Evolutionary conservation across 2,113 vertebrate genomes (phyloP), one percentile per base, ranked within the genome.

Genomic region (Dasyornis broadbenti): DNA sequence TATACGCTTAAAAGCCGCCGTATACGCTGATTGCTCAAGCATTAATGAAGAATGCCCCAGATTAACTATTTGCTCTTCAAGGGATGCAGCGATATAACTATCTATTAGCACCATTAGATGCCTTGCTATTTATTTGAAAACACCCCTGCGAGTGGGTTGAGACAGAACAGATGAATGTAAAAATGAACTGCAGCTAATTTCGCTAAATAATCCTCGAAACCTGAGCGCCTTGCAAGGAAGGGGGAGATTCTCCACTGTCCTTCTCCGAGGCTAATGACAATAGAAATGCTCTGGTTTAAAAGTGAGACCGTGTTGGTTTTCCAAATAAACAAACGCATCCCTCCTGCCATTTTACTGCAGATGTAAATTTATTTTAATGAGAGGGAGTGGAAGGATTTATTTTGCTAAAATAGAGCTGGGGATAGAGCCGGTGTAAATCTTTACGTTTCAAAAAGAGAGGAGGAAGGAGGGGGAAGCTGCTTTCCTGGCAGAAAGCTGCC

Each of bases 341-440:
- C 86, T 94, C 89, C 91, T 94, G 89, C 82, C 91, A 96, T 96
- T 96, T 97, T 94, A 95, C 92, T 94, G 88, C 84, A 92, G 95
- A 97, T 97, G 95, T 95, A 97, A 97, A 97, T 97, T 97, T 97
- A 97, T 98, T 98, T 96, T 97, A 98, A 97, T 97, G 97, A 97
- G 95, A 94, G 66, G 60, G 91, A 95, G 88, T 93, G 92, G 91
- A 94, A 93, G 95, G 93, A 96, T 97, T 98, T 96, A 95, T 96
- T 97, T 96, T 97, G 86, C 66, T 89, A 86, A 63, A 92, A 97
- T 93, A 95, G 97, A 97, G 96, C 95, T 91, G 97, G 63, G 77
- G 59, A 94, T 94, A 90, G 94, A 89, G 92, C 94, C 94, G 93
- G 83, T 96, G 86, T 97, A 96, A 96, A 95, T 96, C 87, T 97